Evolutionary conservation across 2,113 vertebrate genomes (phyloP).

Genomic region (Tympanuchus pallidicinctus): DNA sequence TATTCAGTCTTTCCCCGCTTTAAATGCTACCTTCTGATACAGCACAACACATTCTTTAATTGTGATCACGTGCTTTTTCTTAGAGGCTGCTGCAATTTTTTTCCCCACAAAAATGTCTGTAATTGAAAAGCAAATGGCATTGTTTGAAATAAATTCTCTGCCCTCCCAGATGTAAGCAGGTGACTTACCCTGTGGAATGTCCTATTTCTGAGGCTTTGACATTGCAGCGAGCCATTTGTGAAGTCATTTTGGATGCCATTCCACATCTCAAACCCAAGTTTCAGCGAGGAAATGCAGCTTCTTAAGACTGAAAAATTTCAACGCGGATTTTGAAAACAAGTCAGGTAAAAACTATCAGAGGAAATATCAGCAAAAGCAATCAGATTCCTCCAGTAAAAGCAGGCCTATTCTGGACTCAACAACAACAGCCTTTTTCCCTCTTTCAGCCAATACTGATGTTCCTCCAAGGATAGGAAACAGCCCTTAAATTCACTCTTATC

Average conservation of each 20-base stretch:
- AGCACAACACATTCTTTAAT: slow-evolving; percentile 51
- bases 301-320: not conserved
- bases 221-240: not conserved
- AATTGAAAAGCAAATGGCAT: slow-evolving; percentile 57
- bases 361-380: slow-evolving; percentile 43
- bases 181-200: not conserved
- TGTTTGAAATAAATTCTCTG: slow-evolving; percentile 52
- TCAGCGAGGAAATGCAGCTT: slow-evolving; percentile 7
- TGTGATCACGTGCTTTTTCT: slow-evolving; percentile 52
- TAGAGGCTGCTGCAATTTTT: slow-evolving; percentile 32
- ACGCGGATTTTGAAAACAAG: slow-evolving; percentile 35
- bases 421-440: slow-evolving; percentile 32
- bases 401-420: slow-evolving; percentile 6
- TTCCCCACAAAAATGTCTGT: not conserved
- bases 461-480: slow-evolving; percentile 44
- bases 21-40: slow-evolving; percentile 63
- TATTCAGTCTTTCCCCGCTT: slow-evolving; percentile 48
- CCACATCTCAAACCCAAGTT: slow-evolving; percentile 10
- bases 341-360: slow-evolving; percentile 57
- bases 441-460: slow-evolving; percentile 43
- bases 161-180: slow-evolving; percentile 49
- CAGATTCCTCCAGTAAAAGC: slow-evolving; percentile 29
- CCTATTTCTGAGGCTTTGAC: not conserved
- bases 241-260: slow-evolving; percentile 18
- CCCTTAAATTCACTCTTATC: slow-evolving; percentile 39